These are phyloP conservation scores for Agelaius tricolor DNA, from an alignment of 2,113 vertebrate genomes.

Conservation along the genomic window DNA sequence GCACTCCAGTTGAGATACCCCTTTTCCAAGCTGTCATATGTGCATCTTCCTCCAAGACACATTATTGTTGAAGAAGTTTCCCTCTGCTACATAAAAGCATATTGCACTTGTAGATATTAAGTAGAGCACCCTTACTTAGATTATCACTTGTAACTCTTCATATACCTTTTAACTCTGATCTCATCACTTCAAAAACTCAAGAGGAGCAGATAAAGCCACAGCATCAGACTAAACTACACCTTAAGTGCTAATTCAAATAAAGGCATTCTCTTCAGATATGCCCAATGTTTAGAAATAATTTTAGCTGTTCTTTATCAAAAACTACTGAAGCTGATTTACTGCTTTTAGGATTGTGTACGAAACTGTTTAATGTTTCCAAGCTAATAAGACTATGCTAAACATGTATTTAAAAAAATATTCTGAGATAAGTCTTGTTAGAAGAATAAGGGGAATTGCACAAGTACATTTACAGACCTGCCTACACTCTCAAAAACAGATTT, in stretches of 20 bases:
- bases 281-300: background rate
- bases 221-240: background rate
- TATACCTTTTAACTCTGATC: background rate
- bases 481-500: background rate
- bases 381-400: background rate
- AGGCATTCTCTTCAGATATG: background rate
- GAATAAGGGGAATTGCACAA: background rate
- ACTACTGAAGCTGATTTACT: background rate
- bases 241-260: background rate
- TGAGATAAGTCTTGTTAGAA: background rate
- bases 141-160: background rate
- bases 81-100: conserved; percentile 46
- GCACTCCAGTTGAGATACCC: background rate
- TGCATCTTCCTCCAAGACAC: background rate
- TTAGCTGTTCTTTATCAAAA: conserved; percentile 21
- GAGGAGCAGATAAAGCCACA: conserved; percentile 22
- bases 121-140: conserved; percentile 25
- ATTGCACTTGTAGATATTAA: conserved; percentile 35
- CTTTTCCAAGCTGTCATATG: background rate
- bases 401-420: background rate
- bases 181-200: background rate
- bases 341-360: background rate
- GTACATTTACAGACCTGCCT: background rate
- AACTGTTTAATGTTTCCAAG: background rate
- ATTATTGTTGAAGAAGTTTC: background rate